Evolutionary conservation across 2,888 invertebrate species (phyloP).

Genomic region (Smittia sp.): DNA sequence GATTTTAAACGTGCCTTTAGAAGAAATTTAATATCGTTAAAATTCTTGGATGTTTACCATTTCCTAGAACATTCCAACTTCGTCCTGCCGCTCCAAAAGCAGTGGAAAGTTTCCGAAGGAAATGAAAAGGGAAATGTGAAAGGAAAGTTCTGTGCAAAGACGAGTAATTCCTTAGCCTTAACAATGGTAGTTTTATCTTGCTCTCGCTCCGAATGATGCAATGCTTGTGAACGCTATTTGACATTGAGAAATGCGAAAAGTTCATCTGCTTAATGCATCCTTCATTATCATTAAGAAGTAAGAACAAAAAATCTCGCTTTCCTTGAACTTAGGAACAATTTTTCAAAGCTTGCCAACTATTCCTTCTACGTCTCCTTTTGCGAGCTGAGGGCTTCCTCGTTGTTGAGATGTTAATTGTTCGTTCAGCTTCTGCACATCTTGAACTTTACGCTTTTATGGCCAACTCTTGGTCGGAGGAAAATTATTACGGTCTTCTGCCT

Average conservation of each 20-base stretch:
- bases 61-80: not conserved
- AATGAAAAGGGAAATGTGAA: conserved; percentile 13
- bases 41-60: not conserved
- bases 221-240: not conserved
- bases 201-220: not conserved
- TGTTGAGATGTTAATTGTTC: conserved; percentile 22
- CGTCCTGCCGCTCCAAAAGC: not conserved
- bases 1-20: not conserved
- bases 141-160: conserved; percentile 10
- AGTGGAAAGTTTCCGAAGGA: not conserved
- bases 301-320: not conserved
- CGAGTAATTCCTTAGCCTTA: not conserved
- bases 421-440: not conserved
- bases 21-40: conserved; percentile 11
- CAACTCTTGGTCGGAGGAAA: not conserved
- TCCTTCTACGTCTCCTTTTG: not conserved
- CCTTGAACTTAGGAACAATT: not conserved
- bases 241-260: conserved; percentile 20
- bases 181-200: not conserved
- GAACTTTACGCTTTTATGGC: conserved; percentile 6
- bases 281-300: not conserved
- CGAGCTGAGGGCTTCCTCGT: not conserved
- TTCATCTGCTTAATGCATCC: conserved; percentile 23
- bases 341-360: not conserved
- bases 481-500: not conserved